phyloP scores from a whole-genome alignment of 1,140 invertebrate species.

The Penaeus vannamei region DNA sequence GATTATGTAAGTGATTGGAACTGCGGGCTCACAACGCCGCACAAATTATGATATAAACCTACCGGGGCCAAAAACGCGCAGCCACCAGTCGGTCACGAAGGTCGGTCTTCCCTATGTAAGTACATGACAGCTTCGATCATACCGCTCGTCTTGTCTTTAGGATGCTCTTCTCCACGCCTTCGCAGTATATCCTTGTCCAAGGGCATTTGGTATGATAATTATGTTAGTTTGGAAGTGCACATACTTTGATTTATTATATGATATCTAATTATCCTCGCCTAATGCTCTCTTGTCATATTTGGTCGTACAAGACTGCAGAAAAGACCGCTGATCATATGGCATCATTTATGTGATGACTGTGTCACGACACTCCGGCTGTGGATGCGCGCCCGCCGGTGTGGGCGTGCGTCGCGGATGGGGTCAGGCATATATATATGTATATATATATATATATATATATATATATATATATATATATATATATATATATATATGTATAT shows the following conservation, averaged over 20 bases:
- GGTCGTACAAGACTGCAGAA: neutral
- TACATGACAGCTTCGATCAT: too few species aligned
- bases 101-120: too few species aligned
- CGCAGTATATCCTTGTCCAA: slow-evolving; percentile 31
- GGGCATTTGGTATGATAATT: slow-evolving; percentile 60
- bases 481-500: too few species aligned
- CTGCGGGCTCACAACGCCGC: slow-evolving; percentile 41
- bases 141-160: neutral
- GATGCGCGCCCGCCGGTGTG: too few species aligned
- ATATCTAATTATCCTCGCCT: slow-evolving; percentile 10
- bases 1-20: slow-evolving; percentile 50
- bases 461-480: too few species aligned
- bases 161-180: neutral
- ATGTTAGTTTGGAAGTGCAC: slow-evolving; percentile 56
- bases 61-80: slow-evolving; percentile 3
- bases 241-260: slow-evolving; percentile 50
- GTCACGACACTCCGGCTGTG: too few species aligned
- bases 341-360: too few species aligned
- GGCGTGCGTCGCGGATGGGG: too few species aligned
- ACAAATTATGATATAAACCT: slow-evolving; percentile 50
- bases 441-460: too few species aligned
- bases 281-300: slow-evolving; percentile 1
- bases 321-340: too few species aligned
- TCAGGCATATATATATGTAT: too few species aligned
- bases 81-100: too few species aligned